A percentile compares a stretch with the other conserved stretches of the same genome.
Conservation (phyloP, 2,888 invertebrate genomes). For the Hoplodrina blanda region DNA sequence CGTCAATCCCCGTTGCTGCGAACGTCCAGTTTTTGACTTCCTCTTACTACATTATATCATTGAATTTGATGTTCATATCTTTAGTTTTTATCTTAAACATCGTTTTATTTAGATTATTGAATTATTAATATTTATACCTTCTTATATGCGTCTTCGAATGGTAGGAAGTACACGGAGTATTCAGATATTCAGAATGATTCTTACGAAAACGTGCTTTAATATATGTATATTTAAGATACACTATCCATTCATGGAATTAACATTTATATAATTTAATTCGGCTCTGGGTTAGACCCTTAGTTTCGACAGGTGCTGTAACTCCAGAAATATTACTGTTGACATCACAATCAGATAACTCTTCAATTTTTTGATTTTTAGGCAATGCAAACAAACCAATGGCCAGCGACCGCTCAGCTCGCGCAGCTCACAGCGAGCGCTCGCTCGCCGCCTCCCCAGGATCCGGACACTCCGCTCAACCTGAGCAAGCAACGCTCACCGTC, state of each 20-base stretch:
- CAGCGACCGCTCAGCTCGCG: slow-evolving; percentile 93
- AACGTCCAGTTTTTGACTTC: slow-evolving; percentile 69
- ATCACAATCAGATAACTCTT: neutral
- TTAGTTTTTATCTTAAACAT: neutral
- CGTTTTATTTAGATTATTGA: neutral
- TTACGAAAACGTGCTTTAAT: neutral
- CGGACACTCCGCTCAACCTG: slow-evolving; percentile 96
- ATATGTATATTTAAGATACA: too few relatives aligned
- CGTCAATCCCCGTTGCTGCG: slow-evolving; percentile 61
- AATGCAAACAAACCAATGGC: slow-evolving; percentile 91
- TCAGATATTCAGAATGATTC: neutral
- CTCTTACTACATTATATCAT: slow-evolving; percentile 45
- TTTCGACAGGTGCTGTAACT: too few relatives aligned
- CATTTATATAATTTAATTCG: neutral
- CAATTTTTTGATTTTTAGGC: slow-evolving; percentile 70
- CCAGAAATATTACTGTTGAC: too few relatives aligned
- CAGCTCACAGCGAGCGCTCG: slow-evolving; percentile 92
- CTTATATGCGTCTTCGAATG: neutral
- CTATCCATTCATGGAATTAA: neutral
- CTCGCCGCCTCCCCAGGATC: slow-evolving; percentile 92
- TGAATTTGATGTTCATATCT: slow-evolving; percentile 28
- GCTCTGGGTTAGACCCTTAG: neutral
- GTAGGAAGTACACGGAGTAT: neutral
- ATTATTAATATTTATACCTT: neutral
- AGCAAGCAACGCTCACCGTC: slow-evolving; percentile 95